Evolutionary conservation across 2,888 invertebrate genomes (phyloP), one percentile per base, ranked within the genome.

Genomic region (Pollenia griseotomentosa): DNA sequence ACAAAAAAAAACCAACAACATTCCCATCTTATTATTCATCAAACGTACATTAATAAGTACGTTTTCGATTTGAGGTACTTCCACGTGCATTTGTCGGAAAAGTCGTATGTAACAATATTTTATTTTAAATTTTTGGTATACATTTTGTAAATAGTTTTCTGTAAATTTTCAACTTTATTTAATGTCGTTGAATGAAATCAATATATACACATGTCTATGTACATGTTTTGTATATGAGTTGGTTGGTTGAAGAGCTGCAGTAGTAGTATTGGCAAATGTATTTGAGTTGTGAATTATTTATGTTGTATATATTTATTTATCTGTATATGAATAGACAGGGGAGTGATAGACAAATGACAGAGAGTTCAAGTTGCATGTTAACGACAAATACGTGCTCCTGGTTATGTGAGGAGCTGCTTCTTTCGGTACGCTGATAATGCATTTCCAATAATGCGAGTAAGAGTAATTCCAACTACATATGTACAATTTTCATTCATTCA

Each of bases 331-430:
- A 77, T 65, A 78, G 71, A 78, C 68, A 74, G 57, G 70, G 48
- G 68, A 74, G 57, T 83, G 74, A 86, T 83, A 79, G 86, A 83
- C 79, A 86, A 80, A 80, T 86, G 86, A 83, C 83, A 83, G 59
- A 74, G 82, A 83, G 83, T 86, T 86, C 83, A 86, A 83, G 83
- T 71, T 75, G 65, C 83, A 86, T 80, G 65, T 75, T 83, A 79
- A 83, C 75, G 83, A 61, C 74, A 83, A 83, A 73, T 83, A 86
- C 86, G 86, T 86, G 83, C 42, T 70, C 57, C 42, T 70, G 65
- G 12, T 57, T 66, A 40, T 77, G 8, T 46, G 71, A 33, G 33
- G 48, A 83, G 59, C 16, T 51, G 57, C 57, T 48, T 11, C 42
- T 63, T 14, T 33, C 55, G 19, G 66, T 66, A 23, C 23, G n/a